phyloP scores from a whole-genome alignment of 2,888 invertebrate genomes.

The Polymixis lichenea region DNA sequence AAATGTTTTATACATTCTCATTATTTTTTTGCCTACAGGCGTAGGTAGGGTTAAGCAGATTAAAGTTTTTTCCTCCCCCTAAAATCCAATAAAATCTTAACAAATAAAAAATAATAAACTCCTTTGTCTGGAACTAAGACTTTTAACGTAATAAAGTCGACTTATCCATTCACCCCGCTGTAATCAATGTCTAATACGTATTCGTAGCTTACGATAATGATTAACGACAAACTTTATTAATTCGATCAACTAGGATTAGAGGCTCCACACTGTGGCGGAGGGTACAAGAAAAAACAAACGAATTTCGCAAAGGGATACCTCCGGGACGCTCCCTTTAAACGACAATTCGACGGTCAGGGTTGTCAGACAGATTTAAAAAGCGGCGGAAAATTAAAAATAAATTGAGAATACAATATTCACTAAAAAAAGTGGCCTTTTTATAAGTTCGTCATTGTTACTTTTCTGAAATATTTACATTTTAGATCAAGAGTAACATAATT shows the following conservation, averaged over 20 bases:
- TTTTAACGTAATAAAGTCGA: conserved; percentile 81
- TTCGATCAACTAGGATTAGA: conserved; percentile 88
- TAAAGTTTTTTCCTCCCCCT: conserved; percentile 15
- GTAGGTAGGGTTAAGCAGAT: not conserved
- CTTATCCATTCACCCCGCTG: conserved; percentile 83
- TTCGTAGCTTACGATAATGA: conserved; percentile 89
- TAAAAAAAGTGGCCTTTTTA: too few species aligned
- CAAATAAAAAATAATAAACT: conserved; percentile 70
- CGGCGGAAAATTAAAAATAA: too few species aligned
- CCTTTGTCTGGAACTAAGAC: conserved; percentile 71
- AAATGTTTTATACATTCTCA: not conserved
- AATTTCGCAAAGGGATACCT: conserved; percentile 82
- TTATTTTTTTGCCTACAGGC: not conserved
- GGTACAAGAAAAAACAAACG: conserved; percentile 88
- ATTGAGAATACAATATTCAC: too few species aligned
- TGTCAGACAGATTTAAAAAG: conserved; percentile 34
- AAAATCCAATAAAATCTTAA: conserved; percentile 60
- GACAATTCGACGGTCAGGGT: conserved; percentile 57
- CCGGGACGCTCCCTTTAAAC: conserved; percentile 71
- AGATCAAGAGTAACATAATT: too few species aligned
- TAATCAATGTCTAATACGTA: conserved; percentile 89
- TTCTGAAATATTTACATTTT: too few species aligned
- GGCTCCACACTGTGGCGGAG: conserved; percentile 77
- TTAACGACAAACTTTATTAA: conserved; percentile 90
- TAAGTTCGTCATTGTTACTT: too few species aligned